Base-by-base conservation (phyloP, 2,113 vertebrate species). In the Rhipidura dahli region DNA sequence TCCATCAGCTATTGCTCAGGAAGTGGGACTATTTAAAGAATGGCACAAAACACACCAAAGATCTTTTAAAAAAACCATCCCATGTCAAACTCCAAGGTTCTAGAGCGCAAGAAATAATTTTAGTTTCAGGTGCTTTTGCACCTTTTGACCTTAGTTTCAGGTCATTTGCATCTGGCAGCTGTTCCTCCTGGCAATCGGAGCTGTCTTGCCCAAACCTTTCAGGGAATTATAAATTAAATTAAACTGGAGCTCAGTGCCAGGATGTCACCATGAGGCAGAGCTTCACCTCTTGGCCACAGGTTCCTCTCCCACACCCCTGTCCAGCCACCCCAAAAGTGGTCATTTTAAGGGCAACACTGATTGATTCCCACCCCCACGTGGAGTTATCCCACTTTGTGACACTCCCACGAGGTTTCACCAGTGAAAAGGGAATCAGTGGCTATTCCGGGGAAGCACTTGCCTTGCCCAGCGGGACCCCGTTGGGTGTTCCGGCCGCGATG, bases 401-500 rank as follows among this genome's bases (percentile, higher is more conserved):
- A 42, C 15, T 35, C 57, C 66, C 79, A 24, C 16, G 30, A 78
- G 28, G 21, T 24, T 42, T 47, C 60, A 10, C 24, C 6, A 35
- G 44, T 0, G 6, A 5, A 5, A 35, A 17, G 0, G 5, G 2
- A 30, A n/a, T 4, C 40, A 56, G 45, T 0, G 13, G 33, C 27
- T 23, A 6, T n/a, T 22, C 22, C 5, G 5, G 2, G 51, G n/a
- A 37, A 83, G 66, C 91, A 97, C 98, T 98, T 95, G 97, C 98
- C 98, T 98, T 68, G 33, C 76, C 53, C 23, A 42, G 85, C 1
- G 65, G 82, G 82, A 51, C 83, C 73, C 83, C n/a, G 9, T 56
- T 10, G 15, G 92, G 7, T 0, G 31, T n/a, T 44, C 69, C 73
- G 1, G 9, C 65, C 1, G 76, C 13, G 66, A 88, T 19, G 11